These are phyloP conservation scores for Oscheius sp. DNA, from an alignment of 2,888 invertebrate species.

Conservation along the genomic window DNA sequence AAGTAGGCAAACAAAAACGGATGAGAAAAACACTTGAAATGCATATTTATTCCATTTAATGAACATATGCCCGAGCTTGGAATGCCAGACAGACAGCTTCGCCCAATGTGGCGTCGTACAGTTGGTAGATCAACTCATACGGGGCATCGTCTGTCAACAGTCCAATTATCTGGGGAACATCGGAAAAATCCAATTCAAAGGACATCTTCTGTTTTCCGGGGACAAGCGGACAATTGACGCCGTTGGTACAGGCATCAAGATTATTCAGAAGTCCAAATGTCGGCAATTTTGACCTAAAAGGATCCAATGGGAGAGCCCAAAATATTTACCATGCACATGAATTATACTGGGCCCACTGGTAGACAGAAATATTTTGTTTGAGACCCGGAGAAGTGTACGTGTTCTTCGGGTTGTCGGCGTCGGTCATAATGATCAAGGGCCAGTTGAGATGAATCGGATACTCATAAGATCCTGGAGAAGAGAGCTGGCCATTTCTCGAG, in stretches of 20 bases:
- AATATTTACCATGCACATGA: too few relatives aligned
- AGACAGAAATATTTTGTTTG: conserved; percentile 39
- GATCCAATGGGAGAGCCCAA: too few relatives aligned
- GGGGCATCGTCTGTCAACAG: conserved; percentile 53
- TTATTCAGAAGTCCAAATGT: conserved; percentile 51
- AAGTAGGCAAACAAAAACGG: background rate
- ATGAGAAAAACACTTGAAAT: conserved; percentile 5
- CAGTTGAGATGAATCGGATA: conserved; percentile 52
- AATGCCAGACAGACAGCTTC: conserved; percentile 46
- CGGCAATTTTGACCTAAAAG: conserved; percentile 44
- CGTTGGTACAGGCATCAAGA: conserved; percentile 54
- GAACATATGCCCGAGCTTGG: conserved; percentile 47
- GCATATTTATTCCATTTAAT: conserved; percentile 26
- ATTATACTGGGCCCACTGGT: conserved; percentile 42
- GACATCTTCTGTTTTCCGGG: conserved; percentile 49
- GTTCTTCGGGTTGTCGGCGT: conserved; percentile 44
- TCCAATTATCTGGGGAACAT: conserved; percentile 46
- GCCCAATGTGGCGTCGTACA: conserved; percentile 44
- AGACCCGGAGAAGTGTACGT: conserved; percentile 45
- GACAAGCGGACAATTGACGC: conserved; percentile 52
- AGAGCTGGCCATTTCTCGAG: too few relatives aligned
- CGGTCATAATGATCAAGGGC: conserved; percentile 48
- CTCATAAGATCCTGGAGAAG: conserved; percentile 44
- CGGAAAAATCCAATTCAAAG: conserved; percentile 53
- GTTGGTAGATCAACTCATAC: conserved; percentile 48